A percentile compares a stretch with the other conserved stretches of the same genome.
Evolutionary conservation across 2,888 invertebrate genomes (phyloP).

Genomic region (Dolichopus griseipennis): DNA sequence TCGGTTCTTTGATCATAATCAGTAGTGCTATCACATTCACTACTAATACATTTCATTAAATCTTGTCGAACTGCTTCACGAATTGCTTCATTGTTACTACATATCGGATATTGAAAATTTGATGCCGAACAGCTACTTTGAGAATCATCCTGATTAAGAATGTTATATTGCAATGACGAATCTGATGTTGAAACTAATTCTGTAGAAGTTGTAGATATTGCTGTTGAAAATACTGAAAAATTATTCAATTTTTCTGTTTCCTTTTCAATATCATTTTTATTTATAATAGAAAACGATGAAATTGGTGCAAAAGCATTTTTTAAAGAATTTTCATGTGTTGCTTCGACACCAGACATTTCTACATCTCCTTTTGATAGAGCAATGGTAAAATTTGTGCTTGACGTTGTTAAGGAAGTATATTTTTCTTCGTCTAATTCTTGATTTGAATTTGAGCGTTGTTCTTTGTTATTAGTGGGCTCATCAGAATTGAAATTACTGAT

Average conservation of each 20-base stretch:
- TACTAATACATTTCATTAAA: conserved; percentile 23
- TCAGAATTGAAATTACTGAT: not conserved
- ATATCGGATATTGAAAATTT: conserved; percentile 10
- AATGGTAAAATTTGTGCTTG: conserved; percentile 7
- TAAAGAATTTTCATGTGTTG: conserved; percentile 7
- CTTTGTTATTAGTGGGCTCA: not conserved
- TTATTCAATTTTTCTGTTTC: not conserved
- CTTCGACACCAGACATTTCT: conserved; percentile 17
- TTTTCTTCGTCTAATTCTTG: conserved; percentile 10
- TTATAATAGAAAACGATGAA: not conserved
- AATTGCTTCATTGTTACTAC: not conserved
- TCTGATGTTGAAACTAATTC: conserved; percentile 24
- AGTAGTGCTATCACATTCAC: conserved; percentile 30
- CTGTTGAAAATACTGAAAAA: conserved; percentile 8
- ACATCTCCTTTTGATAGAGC: conserved; percentile 13
- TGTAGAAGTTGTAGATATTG: conserved; percentile 14
- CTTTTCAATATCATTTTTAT: not conserved
- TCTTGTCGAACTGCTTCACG: conserved; percentile 18
- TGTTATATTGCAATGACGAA: conserved; percentile 15
- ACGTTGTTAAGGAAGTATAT: not conserved
- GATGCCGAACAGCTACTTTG: not conserved
- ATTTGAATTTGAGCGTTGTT: not conserved
- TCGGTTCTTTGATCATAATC: conserved; percentile 22
- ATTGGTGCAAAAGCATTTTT: not conserved
- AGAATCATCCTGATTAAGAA: not conserved